phyloP scores from a whole-genome alignment of 2,113 vertebrate species.

The Agapornis roseicollis region DNA sequence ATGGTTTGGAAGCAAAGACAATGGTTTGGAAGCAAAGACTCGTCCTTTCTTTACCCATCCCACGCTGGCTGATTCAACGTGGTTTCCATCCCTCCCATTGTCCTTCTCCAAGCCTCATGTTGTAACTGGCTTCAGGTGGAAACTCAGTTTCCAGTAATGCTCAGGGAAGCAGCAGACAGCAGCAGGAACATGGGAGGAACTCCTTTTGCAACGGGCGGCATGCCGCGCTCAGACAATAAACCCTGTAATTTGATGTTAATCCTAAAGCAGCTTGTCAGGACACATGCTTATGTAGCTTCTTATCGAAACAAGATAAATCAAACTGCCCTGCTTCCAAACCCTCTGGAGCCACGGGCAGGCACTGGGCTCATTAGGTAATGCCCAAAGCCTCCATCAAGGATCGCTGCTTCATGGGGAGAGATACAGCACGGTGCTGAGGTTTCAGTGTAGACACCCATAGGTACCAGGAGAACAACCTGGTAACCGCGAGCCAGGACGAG shows the following conservation, averaged over 20 bases:
- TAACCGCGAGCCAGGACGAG: accelerated
- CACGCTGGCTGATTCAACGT: accelerated
- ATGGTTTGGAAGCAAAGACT: neutral
- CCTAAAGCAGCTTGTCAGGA: neutral
- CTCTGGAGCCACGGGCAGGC: accelerated
- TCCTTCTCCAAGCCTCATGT: neutral
- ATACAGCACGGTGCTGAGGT: accelerated
- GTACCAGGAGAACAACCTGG: accelerated
- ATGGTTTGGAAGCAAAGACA: neutral
- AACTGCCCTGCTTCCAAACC: no score
- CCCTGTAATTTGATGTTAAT: neutral
- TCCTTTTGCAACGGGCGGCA: neutral
- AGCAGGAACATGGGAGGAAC: neutral
- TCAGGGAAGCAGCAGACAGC: neutral
- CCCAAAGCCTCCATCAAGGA: neutral
- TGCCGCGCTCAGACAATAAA: neutral
- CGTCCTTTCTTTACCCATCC: accelerated
- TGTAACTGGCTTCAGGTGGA: accelerated
- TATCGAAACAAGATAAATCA: accelerated
- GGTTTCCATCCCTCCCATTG: neutral
- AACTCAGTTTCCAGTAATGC: neutral
- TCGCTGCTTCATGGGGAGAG: accelerated
- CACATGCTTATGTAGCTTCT: accelerated
- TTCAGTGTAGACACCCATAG: accelerated
- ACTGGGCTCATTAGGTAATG: accelerated